Evolutionary conservation across 2,888 invertebrate species (phyloP).

Genomic region (Parnassius mnemosyne): DNA sequence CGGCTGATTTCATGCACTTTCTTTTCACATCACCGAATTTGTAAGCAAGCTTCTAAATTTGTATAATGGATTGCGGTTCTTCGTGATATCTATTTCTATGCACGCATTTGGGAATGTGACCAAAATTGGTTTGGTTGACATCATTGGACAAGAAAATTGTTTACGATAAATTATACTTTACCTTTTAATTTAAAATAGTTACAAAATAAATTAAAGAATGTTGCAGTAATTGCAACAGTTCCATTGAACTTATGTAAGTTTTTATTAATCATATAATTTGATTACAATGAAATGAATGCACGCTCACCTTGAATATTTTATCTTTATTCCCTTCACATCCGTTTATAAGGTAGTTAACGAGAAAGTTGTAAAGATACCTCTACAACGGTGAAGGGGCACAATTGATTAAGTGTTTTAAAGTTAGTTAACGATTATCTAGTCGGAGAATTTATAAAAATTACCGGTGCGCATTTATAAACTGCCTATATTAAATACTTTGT

Average conservation of each 20-base stretch:
- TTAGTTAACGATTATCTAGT: constrained; percentile 15
- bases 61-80: constrained; percentile 5
- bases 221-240: too few relatives aligned
- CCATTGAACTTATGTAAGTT: too few relatives aligned
- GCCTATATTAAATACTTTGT: too few relatives aligned
- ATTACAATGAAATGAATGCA: neutral
- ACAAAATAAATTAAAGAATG: too few relatives aligned
- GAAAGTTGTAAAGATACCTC: neutral
- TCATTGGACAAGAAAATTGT: neutral
- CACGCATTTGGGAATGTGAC: neutral
- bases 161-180: neutral
- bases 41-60: constrained; percentile 4
- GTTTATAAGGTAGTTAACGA: neutral
- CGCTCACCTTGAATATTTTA: neutral
- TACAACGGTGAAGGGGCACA: neutral
- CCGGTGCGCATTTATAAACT: neutral
- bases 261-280: too few relatives aligned
- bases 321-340: neutral
- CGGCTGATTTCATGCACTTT: constrained; percentile 14
- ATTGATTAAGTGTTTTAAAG: constrained; percentile 11
- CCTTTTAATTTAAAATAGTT: too few relatives aligned
- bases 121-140: neutral
- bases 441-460: constrained; percentile 12
- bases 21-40: constrained; percentile 10
- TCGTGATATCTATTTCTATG: constrained; percentile 4